Evolutionary conservation across 1,140 invertebrate species (phyloP), one percentile per base, ranked within the genome.

Genomic region (Hypsibius dujardini): DNA sequence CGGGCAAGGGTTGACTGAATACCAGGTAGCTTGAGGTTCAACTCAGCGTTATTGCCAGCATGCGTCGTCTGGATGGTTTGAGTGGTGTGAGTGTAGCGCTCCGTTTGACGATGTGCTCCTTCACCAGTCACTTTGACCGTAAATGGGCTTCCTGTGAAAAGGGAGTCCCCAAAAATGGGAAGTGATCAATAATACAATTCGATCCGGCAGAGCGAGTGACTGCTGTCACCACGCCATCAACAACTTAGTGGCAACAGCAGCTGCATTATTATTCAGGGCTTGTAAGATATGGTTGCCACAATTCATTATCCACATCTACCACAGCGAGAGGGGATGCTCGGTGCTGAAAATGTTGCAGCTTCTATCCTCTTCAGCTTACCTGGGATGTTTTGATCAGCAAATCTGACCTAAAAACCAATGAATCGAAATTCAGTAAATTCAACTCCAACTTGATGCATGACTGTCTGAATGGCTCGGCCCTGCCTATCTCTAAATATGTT

Each of bases 51-150:
- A 72, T 77, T 79, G 40, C 80, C 80, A 12, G 80, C 77, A 72
- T 80, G 78, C 46, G 79, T 79, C 45, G 79, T 75, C 72, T 80
- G 78, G n/a, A 77, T 78, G 70, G 79, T 79, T 70, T 78, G 76
- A 45, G 75, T 74, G 73, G 80, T 78, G 42, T 67, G 62, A 42
- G 62, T 90, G 74, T 93, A 92, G 78, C 90, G 89, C 78, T 94
- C 90, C 46, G 89, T 84, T 79, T 92, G 89, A 47, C 89, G 84
- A 76, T 93, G 92, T 76, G 88, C 89, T 47, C 90, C 90, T 78
- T 92, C 89, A 46, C 91, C 91, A 47, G 83, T 81, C 0, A 91
- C 85, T 81, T 92, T 93, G 3, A 93, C 90, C 72, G 90, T 93
- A 81, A 90, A 96, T 1, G 93, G 93, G 3, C 92, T 95, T 46